These are phyloP conservation scores for Tipula lateralis DNA, from an alignment of 2,888 invertebrate genomes.

Conservation along the genomic window DNA sequence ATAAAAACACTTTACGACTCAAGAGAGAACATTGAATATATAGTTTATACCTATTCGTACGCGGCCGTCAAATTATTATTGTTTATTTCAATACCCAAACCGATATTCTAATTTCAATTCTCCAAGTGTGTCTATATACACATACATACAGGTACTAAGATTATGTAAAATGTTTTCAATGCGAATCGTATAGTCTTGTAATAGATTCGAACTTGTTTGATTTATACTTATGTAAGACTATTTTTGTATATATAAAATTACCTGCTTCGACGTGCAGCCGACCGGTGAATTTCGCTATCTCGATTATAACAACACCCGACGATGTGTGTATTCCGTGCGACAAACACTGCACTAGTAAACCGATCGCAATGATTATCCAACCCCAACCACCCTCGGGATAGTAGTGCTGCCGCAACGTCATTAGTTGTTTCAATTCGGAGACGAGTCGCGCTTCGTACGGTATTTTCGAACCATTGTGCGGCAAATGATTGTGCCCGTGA, in stretches of 20 bases:
- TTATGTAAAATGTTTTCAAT: neutral
- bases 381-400: slow-evolving; percentile 88
- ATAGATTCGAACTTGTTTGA: neutral
- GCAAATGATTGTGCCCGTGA: neutral
- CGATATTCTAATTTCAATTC: neutral
- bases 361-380: slow-evolving; percentile 71
- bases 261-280: slow-evolving; percentile 26
- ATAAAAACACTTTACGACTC: neutral
- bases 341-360: slow-evolving; percentile 66
- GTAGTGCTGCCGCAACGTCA: slow-evolving; percentile 57
- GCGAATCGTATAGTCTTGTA: neutral
- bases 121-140: neutral
- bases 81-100: slow-evolving; percentile 3
- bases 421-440: slow-evolving; percentile 33
- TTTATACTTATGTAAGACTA: neutral
- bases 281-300: slow-evolving; percentile 40
- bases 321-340: slow-evolving; percentile 70
- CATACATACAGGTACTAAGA: neutral
- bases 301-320: slow-evolving; percentile 50
- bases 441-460: slow-evolving; percentile 32
- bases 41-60: neutral
- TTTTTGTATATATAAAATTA: slow-evolving; percentile 32
- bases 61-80: neutral
- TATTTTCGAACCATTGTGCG: neutral
- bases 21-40: neutral